Percentiles rank a stretch among this genome's conserved stretches.
These are phyloP conservation scores for Elaphurus davidianus DNA, from an alignment of 2,113 vertebrate species.

Conservation along the genomic window DNA sequence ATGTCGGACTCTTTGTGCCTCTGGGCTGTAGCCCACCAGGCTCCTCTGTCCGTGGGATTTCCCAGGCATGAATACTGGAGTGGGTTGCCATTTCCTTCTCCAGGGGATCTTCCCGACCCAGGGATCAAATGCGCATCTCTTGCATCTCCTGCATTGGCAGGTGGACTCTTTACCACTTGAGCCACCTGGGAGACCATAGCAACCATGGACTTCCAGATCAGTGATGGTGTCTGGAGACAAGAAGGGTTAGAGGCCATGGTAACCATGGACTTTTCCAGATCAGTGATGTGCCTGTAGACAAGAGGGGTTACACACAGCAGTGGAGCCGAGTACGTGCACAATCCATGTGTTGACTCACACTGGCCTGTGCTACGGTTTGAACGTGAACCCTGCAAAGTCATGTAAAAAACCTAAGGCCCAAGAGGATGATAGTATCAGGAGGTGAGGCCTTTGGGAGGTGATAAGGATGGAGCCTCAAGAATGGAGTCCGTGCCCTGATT, in stretches of 20 bases:
- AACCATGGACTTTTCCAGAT: neutral
- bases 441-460: neutral
- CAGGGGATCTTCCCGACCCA: neutral
- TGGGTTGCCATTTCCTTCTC: neutral
- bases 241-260: neutral
- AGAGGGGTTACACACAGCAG: neutral
- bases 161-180: neutral
- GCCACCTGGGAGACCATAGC: neutral
- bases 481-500: neutral
- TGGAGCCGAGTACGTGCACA: fast-evolving
- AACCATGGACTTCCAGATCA: neutral
- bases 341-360: fast-evolving
- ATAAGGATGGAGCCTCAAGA: neutral
- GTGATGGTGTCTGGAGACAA: fast-evolving
- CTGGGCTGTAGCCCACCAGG: neutral
- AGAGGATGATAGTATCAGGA: fast-evolving
- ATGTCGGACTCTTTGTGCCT: fast-evolving
- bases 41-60: neutral
- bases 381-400: neutral
- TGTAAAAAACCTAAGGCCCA: neutral
- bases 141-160: neutral
- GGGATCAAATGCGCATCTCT: neutral
- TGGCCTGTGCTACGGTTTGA: neutral
- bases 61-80: neutral
- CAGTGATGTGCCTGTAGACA: fast-evolving